Percentiles rank a stretch among this genome's conserved stretches.
phyloP scores from a whole-genome alignment of 1,140 invertebrate genomes.

The Drosophila lacertosa region DNA sequence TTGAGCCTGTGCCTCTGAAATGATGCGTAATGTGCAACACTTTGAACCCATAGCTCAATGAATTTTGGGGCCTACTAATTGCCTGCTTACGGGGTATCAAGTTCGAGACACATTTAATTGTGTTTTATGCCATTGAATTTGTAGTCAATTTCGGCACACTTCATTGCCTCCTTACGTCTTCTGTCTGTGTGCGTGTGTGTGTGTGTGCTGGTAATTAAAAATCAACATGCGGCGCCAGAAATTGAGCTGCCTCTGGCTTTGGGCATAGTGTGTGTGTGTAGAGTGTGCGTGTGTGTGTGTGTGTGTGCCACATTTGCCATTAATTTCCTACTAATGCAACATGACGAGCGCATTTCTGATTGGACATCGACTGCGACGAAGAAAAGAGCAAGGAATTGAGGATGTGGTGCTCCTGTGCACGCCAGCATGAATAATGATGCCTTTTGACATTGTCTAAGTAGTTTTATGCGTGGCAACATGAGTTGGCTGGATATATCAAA shows the following conservation, averaged over 20 bases:
- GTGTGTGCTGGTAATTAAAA: conserved; percentile 46
- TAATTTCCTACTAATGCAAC: conserved; percentile 49
- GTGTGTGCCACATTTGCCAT: conserved; percentile 24
- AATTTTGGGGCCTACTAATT: conserved; percentile 62
- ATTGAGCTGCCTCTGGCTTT: conserved; percentile 26
- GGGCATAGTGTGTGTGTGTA: not conserved
- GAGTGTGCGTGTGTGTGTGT: not conserved
- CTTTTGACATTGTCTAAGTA: conserved; percentile 81
- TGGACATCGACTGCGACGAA: conserved; percentile 27
- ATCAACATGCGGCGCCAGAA: conserved; percentile 43
- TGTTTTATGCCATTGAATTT: conserved; percentile 75
- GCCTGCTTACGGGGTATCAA: conserved; percentile 51
- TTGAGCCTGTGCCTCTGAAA: conserved; percentile 43
- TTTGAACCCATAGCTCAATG: conserved; percentile 71
- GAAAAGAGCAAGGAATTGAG: conserved; percentile 10
- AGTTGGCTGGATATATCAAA: conserved; percentile 76
- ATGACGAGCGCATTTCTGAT: conserved; percentile 49
- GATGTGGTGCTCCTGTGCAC: conserved; percentile 23
- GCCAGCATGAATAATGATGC: conserved; percentile 76
- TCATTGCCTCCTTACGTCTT: conserved; percentile 36
- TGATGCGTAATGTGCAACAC: conserved; percentile 76
- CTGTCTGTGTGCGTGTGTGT: conserved; percentile 4
- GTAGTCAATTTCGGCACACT: conserved; percentile 68
- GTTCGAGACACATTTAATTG: conserved; percentile 61
- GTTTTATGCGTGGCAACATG: conserved; percentile 78